A percentile compares a stretch with the other conserved stretches of the same genome.
Evolutionary conservation across 2,113 vertebrate genomes (phyloP).

Genomic region (Epinephelus moara): DNA sequence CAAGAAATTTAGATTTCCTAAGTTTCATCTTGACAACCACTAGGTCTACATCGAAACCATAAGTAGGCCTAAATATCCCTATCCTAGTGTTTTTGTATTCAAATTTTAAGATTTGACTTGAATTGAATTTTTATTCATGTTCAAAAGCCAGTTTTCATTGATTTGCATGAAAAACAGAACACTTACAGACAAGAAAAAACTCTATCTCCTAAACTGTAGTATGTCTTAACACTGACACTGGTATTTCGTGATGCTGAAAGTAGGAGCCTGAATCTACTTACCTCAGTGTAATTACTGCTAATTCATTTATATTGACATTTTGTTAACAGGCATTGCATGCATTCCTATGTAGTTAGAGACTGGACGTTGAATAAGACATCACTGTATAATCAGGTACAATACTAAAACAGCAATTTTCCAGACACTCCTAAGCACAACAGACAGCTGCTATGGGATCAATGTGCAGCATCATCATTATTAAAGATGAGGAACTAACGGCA

Average conservation of each 20-base stretch:
- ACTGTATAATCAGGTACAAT: slow-evolving; percentile 13
- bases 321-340: not conserved
- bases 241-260: not conserved
- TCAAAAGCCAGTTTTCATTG: too few species aligned
- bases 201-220: too few species aligned
- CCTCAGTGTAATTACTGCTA: not conserved
- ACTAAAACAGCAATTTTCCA: slow-evolving; percentile 74
- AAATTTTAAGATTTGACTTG: not conserved
- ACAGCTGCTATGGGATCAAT: slow-evolving; percentile 84
- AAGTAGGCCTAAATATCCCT: not conserved
- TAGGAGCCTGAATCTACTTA: not conserved
- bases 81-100: not conserved
- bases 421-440: slow-evolving; percentile 82
- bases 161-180: too few species aligned
- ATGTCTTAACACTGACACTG: too few species aligned
- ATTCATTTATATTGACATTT: not conserved
- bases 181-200: too few species aligned
- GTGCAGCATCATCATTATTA: slow-evolving; percentile 79
- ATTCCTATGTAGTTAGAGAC: not conserved
- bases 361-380: slow-evolving; percentile 26
- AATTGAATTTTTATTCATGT: too few species aligned
- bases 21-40: too few species aligned
- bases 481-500: slow-evolving; percentile 75
- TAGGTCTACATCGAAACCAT: not conserved
- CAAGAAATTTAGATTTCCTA: too few species aligned